These are phyloP conservation scores for Arothron firmamentum DNA, from an alignment of 2,113 vertebrate genomes.

Conservation along the genomic window DNA sequence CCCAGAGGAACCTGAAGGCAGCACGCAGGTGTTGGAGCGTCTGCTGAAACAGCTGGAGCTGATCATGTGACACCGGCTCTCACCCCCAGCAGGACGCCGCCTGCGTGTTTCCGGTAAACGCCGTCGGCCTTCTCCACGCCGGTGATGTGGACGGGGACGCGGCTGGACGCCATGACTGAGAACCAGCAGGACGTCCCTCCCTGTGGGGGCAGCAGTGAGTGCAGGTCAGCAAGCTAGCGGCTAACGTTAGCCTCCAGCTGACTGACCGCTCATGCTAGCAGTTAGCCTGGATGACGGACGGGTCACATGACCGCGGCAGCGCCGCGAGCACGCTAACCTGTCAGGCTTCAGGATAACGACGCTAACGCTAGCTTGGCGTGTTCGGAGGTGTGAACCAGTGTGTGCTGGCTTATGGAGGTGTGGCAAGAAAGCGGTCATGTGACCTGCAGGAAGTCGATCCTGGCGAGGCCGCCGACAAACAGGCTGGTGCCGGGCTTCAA, in stretches of 20 bases:
- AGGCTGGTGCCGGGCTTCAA: constrained; percentile 82
- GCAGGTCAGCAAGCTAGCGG: background rate
- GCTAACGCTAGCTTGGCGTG: background rate
- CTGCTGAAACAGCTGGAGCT: background rate
- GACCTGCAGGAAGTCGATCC: constrained; percentile 89
- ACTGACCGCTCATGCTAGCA: too few relatives aligned
- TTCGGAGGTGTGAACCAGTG: too few relatives aligned
- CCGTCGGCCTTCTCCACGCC: constrained; percentile 75
- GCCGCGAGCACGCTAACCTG: too few relatives aligned
- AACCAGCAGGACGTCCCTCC: constrained; percentile 85
- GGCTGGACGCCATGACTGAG: constrained; percentile 82
- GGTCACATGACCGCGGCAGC: too few relatives aligned
- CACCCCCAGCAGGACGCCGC: constrained; percentile 81
- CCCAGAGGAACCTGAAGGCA: constrained; percentile 80
- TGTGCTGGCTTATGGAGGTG: too few relatives aligned
- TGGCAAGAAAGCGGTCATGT: too few relatives aligned
- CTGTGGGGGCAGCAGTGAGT: constrained; percentile 55
- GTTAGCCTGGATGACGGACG: too few relatives aligned
- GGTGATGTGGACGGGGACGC: constrained; percentile 80
- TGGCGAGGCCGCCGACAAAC: constrained; percentile 84
- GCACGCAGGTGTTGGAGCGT: background rate
- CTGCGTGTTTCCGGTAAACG: constrained; percentile 80
- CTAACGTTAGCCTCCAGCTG: background rate
- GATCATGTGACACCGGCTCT: constrained; percentile 32
- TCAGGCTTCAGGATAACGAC: background rate